phyloP scores from a whole-genome alignment of 2,797 vertebrate species.

The Cuculus canorus region DNA sequence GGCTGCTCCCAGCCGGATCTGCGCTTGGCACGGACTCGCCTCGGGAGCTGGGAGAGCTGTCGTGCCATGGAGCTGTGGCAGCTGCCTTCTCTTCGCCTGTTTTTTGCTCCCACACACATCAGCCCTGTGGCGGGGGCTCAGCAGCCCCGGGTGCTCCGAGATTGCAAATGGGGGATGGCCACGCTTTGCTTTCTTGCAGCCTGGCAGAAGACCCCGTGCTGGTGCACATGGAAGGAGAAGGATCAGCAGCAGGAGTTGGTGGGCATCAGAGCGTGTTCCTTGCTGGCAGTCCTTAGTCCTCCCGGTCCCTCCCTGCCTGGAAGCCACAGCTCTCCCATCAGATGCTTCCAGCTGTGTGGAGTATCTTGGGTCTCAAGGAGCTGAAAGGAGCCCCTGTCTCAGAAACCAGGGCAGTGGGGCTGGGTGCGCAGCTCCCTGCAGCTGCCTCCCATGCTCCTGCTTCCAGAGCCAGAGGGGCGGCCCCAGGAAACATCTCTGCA shows the following conservation, averaged over 20 bases:
- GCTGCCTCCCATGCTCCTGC: neutral
- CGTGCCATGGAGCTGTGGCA: neutral
- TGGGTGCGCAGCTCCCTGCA: neutral
- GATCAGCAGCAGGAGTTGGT: neutral
- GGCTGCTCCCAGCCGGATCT: neutral
- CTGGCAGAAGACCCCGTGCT: neutral
- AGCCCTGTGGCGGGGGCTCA: neutral
- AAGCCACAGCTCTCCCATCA: neutral
- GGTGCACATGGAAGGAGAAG: neutral
- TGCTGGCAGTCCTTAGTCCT: neutral
- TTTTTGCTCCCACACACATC: neutral
- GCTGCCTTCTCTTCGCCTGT: neutral
- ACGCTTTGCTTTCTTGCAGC: neutral
- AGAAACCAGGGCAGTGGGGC: neutral
- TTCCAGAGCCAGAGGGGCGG: neutral
- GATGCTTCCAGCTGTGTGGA: neutral
- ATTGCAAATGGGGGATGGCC: neutral
- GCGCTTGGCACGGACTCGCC: neutral
- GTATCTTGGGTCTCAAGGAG: neutral
- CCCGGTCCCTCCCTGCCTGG: neutral
- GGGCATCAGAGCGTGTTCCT: neutral
- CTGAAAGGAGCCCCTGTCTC: neutral
- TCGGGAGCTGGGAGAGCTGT: neutral
- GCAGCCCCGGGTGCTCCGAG: fast-evolving
- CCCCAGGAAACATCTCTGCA: neutral